Evolutionary conservation across 1,140 invertebrate genomes (phyloP).

Genomic region (Lucilia cuprina): DNA sequence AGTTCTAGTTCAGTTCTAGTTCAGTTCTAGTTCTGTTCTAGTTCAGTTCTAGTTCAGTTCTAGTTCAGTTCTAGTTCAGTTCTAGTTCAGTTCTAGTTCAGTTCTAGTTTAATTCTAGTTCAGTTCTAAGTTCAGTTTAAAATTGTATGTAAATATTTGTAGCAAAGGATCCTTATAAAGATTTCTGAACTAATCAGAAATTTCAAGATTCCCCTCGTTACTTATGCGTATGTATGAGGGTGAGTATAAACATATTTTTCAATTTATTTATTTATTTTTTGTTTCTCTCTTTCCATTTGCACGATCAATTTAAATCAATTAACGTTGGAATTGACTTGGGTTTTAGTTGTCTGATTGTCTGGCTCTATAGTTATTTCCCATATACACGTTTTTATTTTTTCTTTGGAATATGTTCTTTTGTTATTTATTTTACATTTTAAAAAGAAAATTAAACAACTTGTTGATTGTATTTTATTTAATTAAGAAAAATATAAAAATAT

Average conservation of each 20-base stretch:
- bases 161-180: too few relatives aligned
- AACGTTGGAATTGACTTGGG: background rate
- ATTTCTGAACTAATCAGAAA: too few relatives aligned
- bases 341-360: background rate
- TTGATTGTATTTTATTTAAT: background rate
- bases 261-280: background rate
- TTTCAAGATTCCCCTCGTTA: too few relatives aligned
- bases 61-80: too few relatives aligned
- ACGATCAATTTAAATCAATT: slow-evolving; percentile 26
- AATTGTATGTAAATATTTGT: too few relatives aligned
- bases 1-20: background rate
- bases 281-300: background rate
- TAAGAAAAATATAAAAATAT: background rate
- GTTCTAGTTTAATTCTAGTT: too few relatives aligned
- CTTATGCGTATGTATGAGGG: too few relatives aligned
- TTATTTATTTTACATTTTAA: background rate
- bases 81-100: too few relatives aligned
- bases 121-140: too few relatives aligned
- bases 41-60: too few relatives aligned
- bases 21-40: too few relatives aligned
- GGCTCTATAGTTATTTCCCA: background rate
- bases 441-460: slow-evolving; percentile 1
- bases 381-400: background rate
- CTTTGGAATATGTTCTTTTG: background rate
- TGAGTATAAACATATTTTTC: too few relatives aligned